Evolutionary conservation across 2,113 vertebrate species (phyloP).

Genomic region (Speoplatyrhinus poulsoni): DNA sequence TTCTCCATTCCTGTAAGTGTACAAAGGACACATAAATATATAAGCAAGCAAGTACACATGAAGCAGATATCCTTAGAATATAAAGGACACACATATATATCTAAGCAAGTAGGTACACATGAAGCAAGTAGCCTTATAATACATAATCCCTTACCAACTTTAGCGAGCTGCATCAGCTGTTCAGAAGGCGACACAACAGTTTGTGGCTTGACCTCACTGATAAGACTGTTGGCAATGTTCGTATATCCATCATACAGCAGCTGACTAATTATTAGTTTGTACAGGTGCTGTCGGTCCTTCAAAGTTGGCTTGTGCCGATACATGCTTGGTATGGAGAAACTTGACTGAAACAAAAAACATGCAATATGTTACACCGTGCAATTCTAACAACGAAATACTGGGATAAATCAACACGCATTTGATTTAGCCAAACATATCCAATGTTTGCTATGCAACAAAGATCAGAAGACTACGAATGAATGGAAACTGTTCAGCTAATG

Average conservation of each 20-base stretch:
- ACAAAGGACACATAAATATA: not conserved
- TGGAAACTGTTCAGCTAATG: too few relatives aligned
- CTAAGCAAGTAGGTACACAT: not conserved
- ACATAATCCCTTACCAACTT: constrained; percentile 81
- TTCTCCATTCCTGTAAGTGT: constrained; percentile 93
- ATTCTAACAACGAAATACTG: too few relatives aligned
- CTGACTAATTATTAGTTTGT: constrained; percentile 96
- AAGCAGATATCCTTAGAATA: not conserved
- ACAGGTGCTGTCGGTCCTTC: constrained; percentile 96
- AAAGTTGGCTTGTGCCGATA: constrained; percentile 94
- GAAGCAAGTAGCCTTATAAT: not conserved
- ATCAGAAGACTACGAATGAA: too few relatives aligned
- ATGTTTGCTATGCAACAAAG: too few relatives aligned
- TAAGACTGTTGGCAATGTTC: constrained; percentile 92
- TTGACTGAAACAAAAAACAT: not conserved
- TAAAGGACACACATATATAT: not conserved
- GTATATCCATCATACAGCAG: constrained; percentile 97
- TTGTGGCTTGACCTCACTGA: constrained; percentile 92
- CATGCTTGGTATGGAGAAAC: constrained; percentile 70
- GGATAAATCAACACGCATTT: too few relatives aligned
- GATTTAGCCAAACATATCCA: too few relatives aligned
- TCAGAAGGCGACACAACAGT: constrained; percentile 93
- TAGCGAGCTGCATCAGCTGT: constrained; percentile 96
- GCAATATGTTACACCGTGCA: too few relatives aligned
- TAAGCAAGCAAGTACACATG: not conserved